Conservation (phyloP, 2,888 invertebrate genomes). For the Electrophaes corylata region DNA sequence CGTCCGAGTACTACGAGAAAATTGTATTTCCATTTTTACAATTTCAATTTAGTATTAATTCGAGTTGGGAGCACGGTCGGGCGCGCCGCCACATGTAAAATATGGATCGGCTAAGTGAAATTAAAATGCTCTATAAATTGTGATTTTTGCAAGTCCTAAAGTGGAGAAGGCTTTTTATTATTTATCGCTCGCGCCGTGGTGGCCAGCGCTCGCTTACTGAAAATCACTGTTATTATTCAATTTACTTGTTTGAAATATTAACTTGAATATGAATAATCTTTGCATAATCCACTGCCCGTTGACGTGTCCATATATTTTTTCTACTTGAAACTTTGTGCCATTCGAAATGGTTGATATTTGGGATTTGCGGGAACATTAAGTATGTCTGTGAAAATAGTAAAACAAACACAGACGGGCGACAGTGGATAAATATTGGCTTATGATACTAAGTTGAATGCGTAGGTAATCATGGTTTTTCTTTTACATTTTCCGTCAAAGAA, state of each 20-base stretch:
- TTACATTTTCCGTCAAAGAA: conserved; percentile 25
- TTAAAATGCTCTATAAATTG: conserved; percentile 85
- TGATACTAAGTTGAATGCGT: conserved; percentile 24
- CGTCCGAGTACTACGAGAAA: conserved; percentile 73
- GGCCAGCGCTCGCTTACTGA: conserved; percentile 75
- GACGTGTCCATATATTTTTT: conserved; percentile 25
- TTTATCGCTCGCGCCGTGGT: conserved; percentile 76
- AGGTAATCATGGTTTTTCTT: conserved; percentile 25
- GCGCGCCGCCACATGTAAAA: conserved; percentile 83
- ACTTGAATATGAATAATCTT: conserved; percentile 60
- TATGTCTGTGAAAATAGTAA: conserved; percentile 23
- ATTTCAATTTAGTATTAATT: conserved; percentile 85
- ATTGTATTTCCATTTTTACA: conserved; percentile 85
- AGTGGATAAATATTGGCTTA: conserved; percentile 26
- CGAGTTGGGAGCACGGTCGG: conserved; percentile 77
- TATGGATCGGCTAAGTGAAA: conserved; percentile 85
- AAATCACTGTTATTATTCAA: conserved; percentile 81
- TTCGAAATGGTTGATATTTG: conserved; percentile 25
- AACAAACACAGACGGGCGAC: conserved; percentile 25
- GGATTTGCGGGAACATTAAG: conserved; percentile 14
- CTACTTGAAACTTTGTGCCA: conserved; percentile 28
- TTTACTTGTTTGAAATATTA: conserved; percentile 78
- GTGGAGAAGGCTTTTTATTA: conserved; percentile 84
- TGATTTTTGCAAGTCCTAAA: conserved; percentile 85
- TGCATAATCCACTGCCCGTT: conserved; percentile 44